These are phyloP conservation scores for Aelia acuminata DNA, from an alignment of 2,888 invertebrate genomes.

Conservation along the genomic window DNA sequence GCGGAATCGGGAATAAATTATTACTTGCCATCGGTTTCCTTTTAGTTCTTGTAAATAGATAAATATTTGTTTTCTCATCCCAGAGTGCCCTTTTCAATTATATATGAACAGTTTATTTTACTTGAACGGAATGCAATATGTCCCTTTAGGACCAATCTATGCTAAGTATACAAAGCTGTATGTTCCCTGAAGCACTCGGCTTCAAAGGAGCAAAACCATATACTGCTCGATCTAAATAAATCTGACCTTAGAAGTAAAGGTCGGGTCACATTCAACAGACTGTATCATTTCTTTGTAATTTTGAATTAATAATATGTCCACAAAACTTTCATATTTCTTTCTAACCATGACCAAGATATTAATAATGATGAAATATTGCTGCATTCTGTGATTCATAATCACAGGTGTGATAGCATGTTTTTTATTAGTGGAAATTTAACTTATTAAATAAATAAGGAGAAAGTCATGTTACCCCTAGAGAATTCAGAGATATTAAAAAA, in stretches of 20 bases:
- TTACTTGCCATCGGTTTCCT: no score
- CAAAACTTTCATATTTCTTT: neutral
- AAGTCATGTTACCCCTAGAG: no score
- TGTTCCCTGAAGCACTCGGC: neutral
- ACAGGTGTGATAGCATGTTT: no score
- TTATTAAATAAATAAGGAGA: no score
- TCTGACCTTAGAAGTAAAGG: conserved; percentile 12
- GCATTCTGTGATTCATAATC: no score
- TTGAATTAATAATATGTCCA: neutral
- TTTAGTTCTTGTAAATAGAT: no score
- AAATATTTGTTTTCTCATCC: neutral
- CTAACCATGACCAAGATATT: neutral
- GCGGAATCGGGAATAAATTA: no score
- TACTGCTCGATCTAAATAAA: neutral
- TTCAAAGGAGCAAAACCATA: neutral
- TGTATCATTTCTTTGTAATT: neutral
- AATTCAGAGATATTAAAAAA: no score
- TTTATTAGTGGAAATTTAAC: no score
- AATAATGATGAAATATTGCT: no score
- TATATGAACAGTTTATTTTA: neutral
- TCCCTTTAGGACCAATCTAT: neutral
- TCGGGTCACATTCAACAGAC: neutral
- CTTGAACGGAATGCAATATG: neutral
- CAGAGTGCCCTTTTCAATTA: neutral
- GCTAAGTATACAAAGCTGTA: neutral